Evolutionary conservation across 2,888 invertebrate species (phyloP).

Genomic region (Alloscopus bannaensis): DNA sequence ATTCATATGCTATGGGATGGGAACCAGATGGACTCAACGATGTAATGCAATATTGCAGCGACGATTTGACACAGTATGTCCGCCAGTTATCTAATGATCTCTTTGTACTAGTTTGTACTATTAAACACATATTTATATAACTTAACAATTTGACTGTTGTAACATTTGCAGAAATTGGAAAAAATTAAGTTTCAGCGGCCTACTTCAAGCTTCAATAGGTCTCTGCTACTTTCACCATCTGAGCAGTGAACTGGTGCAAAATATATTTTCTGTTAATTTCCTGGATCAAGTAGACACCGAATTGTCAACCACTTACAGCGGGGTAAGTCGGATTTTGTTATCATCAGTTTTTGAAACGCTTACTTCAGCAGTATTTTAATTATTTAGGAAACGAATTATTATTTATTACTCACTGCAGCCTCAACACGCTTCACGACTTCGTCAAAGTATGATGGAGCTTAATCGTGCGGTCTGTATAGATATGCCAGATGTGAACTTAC

Average conservation of each 20-base stretch:
- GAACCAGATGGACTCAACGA: slow-evolving; percentile 73
- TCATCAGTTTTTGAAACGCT: slow-evolving; percentile 2
- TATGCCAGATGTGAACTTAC: slow-evolving; percentile 80
- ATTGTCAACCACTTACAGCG: slow-evolving; percentile 77
- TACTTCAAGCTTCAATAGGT: slow-evolving; percentile 78
- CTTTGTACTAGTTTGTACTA: not conserved
- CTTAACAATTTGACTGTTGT: not conserved
- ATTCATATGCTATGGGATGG: slow-evolving; percentile 47
- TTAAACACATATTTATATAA: not conserved
- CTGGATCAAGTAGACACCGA: slow-evolving; percentile 80
- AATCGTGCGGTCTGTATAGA: slow-evolving; percentile 82
- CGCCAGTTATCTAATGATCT: not conserved
- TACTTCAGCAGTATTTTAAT: not conserved
- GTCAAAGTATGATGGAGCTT: slow-evolving; percentile 80
- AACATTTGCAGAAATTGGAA: slow-evolving; percentile 78
- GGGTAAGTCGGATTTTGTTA: slow-evolving; percentile 17
- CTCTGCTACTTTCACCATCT: slow-evolving; percentile 78
- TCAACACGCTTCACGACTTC: slow-evolving; percentile 78
- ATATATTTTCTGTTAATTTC: slow-evolving; percentile 80
- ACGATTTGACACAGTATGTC: slow-evolving; percentile 77
- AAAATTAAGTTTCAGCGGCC: slow-evolving; percentile 77
- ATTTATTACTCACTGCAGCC: slow-evolving; percentile 75
- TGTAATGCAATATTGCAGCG: slow-evolving; percentile 75
- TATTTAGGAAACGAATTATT: slow-evolving; percentile 1
- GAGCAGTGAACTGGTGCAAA: slow-evolving; percentile 77